Evolutionary conservation across 2,797 vertebrate species (phyloP).

Genomic region (Rhinophrynus dorsalis): DNA sequence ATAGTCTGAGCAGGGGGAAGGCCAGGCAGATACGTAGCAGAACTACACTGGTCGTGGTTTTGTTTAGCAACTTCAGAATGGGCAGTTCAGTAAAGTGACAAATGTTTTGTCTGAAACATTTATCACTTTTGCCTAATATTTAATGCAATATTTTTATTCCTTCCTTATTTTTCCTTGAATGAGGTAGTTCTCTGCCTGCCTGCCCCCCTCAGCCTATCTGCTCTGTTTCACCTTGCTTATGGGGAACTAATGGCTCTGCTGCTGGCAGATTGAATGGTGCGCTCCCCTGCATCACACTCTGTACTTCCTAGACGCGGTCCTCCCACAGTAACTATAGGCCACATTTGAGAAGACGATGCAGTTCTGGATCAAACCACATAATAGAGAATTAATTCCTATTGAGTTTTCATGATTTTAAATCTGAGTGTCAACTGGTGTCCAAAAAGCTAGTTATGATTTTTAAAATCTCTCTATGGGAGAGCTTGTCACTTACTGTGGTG

Average conservation of each 20-base stretch:
- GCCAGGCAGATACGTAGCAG: conserved; percentile 58
- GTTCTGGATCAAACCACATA: too few species aligned
- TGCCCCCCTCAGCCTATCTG: not conserved
- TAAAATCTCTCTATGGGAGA: too few species aligned
- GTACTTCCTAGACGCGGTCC: too few species aligned
- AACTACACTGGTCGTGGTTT: conserved; percentile 38
- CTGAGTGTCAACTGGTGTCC: too few species aligned
- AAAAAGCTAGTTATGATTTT: too few species aligned
- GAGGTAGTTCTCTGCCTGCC: too few species aligned
- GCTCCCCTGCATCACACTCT: not conserved
- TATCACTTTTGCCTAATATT: not conserved
- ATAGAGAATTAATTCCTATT: too few species aligned
- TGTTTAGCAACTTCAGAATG: conserved; percentile 53
- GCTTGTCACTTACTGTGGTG: too few species aligned
- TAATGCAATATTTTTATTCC: not conserved
- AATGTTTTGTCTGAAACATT: not conserved
- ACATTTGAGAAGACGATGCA: too few species aligned
- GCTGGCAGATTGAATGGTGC: conserved; percentile 5
- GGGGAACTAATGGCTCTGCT: conserved; percentile 8
- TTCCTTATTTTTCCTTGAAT: not conserved
- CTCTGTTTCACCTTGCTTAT: not conserved
- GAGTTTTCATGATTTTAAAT: too few species aligned
- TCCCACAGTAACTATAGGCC: too few species aligned
- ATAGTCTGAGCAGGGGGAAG: conserved; percentile 56
- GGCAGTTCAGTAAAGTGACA: conserved; percentile 51